Base-by-base conservation (phyloP, 1,140 invertebrate genomes). In the Harpegnathos saltator region DNA sequence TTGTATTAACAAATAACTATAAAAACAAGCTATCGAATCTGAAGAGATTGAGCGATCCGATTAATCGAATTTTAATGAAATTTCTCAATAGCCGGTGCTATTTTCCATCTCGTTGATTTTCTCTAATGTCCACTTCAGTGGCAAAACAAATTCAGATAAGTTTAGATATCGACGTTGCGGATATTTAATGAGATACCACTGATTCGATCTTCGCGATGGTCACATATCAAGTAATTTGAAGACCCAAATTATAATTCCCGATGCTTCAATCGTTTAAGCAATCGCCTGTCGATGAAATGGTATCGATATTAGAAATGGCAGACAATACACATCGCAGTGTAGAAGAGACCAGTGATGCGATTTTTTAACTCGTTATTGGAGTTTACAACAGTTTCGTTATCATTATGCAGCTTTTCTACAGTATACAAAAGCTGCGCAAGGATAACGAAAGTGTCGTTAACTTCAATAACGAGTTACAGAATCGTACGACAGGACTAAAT, bases 231-330 rank as follows among this genome's bases (percentile, higher is more conserved):
- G 38, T 9, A 44, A 14, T 52, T 15, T 66, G 19, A 56, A 65
- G 48, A 65, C 54, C 38, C 50, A 65, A 24, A 38, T n/a, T n/a
- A n/a, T n/a, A n/a, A n/a, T 4, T 22, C n/a, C 24, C 14, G 14
- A 63, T 63, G 63, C 50, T 52, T 63, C 3, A 19, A 26, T 65
- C 48, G 65, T 33, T 77, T 52, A n/a, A n/a, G n/a, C 9, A 11
- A 15, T 52, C 15, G 33, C 1, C 50, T 75, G 38, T 77, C 44
- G 62, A 44, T 12, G 29, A 58, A 3, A 22, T 33, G 33, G 15
- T n/a, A 73, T 73, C 19, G 24, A 15, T 15, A 29, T 33, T n/a
- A 22, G 58, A n/a, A n/a, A n/a, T n/a, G n/a, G 33, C 33, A 44
- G 50, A 65, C 4, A 65, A 75, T 4, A 59, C n/a, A 61, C 17